A percentile compares a stretch with the other conserved stretches of the same genome.
Conservation (phyloP, 2,113 vertebrate species). For the Seriola rivoliana region DNA sequence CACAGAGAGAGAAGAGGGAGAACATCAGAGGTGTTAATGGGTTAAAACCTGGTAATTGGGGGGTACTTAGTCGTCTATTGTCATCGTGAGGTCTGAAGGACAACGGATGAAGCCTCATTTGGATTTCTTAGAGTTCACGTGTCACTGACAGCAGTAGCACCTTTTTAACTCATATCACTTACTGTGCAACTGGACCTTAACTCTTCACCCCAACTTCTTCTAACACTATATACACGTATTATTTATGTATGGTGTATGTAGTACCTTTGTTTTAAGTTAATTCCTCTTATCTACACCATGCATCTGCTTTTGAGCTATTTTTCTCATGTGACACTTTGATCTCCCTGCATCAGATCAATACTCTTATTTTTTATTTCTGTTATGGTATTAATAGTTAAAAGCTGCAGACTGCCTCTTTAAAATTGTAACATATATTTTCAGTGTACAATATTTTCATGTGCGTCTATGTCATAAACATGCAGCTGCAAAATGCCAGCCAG, state of each 20-base stretch:
- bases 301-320: background rate
- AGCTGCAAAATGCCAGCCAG: slow-evolving; percentile 31
- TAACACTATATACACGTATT: background rate
- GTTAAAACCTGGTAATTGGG: slow-evolving; percentile 71
- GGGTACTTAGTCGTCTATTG: slow-evolving; percentile 67
- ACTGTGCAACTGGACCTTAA: background rate
- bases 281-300: background rate
- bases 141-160: slow-evolving; percentile 12
- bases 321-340: background rate
- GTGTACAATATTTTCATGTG: slow-evolving; percentile 26
- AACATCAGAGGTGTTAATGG: slow-evolving; percentile 71
- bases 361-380: background rate
- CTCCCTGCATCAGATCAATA: background rate
- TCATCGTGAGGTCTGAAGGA: slow-evolving; percentile 50
- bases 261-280: background rate
- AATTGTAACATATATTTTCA: slow-evolving; percentile 39
- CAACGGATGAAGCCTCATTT: slow-evolving; percentile 58
- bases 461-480: slow-evolving; percentile 38
- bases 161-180: slow-evolving; percentile 18
- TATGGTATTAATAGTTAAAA: background rate
- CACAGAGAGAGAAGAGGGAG: slow-evolving; percentile 25
- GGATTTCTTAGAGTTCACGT: slow-evolving; percentile 54
- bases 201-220: background rate
- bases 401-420: background rate
- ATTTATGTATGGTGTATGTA: background rate